A percentile compares a stretch with the other conserved stretches of the same genome.
These are phyloP conservation scores for Notolabrus celidotus DNA, from an alignment of 2,797 vertebrate genomes.

Conservation along the genomic window DNA sequence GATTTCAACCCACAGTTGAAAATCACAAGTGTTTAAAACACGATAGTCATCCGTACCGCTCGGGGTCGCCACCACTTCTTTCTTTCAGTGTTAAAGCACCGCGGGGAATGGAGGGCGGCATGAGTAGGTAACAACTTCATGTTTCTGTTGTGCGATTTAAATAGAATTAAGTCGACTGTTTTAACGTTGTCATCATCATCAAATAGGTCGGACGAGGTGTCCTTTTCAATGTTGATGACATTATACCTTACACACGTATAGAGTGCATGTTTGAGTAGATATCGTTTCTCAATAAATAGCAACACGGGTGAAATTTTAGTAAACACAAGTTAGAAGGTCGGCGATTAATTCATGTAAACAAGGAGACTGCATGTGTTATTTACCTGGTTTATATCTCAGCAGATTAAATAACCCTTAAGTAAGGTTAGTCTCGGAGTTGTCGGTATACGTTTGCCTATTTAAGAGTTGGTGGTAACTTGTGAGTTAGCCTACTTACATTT, in stretches of 20 bases:
- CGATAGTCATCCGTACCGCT: slow-evolving; percentile 65
- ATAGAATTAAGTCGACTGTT: background rate
- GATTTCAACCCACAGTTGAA: too few relatives aligned
- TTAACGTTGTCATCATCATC: background rate
- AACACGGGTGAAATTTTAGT: background rate
- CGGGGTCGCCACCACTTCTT: slow-evolving; percentile 46
- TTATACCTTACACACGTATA: fast-evolving
- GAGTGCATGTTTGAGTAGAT: background rate
- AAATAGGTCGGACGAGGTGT: background rate
- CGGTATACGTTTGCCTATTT: too few relatives aligned
- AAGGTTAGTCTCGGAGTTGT: too few relatives aligned
- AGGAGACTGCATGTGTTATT: too few relatives aligned
- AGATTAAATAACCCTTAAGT: too few relatives aligned
- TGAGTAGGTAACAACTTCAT: background rate
- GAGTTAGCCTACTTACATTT: too few relatives aligned
- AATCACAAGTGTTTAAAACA: too few relatives aligned
- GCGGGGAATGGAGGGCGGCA: background rate
- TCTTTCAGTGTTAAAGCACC: background rate
- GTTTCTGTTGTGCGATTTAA: background rate
- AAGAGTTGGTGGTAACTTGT: too few relatives aligned
- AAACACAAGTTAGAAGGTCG: slow-evolving; percentile 9
- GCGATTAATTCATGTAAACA: too few relatives aligned
- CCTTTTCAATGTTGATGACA: background rate
- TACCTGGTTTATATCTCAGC: too few relatives aligned
- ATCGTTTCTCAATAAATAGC: slow-evolving; percentile 3